These are phyloP conservation scores for Meloidogyne chitwoodi DNA, from an alignment of 1,140 invertebrate species.

Conservation along the genomic window DNA sequence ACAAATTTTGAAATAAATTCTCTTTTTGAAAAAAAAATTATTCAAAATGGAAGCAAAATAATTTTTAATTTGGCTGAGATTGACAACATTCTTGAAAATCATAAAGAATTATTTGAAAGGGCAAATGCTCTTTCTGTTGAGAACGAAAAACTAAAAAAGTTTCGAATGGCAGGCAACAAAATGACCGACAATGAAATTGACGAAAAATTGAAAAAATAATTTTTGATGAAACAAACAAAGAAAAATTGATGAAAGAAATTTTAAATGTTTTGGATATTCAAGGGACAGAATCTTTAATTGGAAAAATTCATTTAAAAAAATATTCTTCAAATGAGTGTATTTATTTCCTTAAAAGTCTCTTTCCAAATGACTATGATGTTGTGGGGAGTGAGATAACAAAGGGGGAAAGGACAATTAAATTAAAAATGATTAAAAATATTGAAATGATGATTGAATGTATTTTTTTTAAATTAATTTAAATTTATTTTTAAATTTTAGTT, in stretches of 20 bases:
- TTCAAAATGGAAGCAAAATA: neutral
- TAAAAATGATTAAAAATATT: neutral
- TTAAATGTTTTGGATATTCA: neutral
- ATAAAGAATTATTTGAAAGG: neutral
- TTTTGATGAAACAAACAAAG: neutral
- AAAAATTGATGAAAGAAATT: conserved; percentile 1
- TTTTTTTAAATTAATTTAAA: no score
- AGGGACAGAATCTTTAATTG: no score
- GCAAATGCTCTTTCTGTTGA: neutral
- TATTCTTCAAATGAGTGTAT: neutral
- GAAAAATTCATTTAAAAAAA: no score
- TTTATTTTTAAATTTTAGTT: no score
- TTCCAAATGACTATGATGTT: neutral
- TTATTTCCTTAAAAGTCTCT: neutral
- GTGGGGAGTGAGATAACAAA: neutral
- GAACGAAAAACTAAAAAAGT: neutral
- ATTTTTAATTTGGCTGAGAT: neutral
- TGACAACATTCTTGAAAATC: neutral
- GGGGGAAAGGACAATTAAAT: neutral
- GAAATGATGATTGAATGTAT: neutral
- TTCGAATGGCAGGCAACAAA: neutral
- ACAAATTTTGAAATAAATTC: neutral
- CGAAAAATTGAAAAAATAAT: neutral
- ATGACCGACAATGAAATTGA: neutral
- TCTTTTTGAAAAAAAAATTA: neutral